phyloP scores from a whole-genome alignment of 2,888 invertebrate species.

The Chouioia cunea region DNA sequence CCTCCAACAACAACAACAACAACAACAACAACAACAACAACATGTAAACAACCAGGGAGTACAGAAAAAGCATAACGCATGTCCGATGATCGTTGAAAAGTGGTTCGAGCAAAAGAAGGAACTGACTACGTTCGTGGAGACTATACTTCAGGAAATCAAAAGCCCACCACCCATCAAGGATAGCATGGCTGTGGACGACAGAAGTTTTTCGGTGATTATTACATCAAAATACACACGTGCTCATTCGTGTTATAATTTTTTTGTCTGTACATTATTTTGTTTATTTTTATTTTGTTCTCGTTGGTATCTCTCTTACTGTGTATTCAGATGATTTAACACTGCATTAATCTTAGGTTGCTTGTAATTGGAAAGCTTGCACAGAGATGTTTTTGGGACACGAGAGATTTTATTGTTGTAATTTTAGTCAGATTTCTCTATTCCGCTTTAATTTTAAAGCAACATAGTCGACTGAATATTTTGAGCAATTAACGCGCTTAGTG shows the following conservation, averaged over 20 bases:
- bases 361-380: too few species aligned
- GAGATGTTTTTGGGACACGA: too few species aligned
- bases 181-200: constrained; percentile 74
- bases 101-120: constrained; percentile 74
- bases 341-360: constrained; percentile 5
- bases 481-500: too few species aligned
- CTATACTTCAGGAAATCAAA: constrained; percentile 77
- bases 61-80: constrained; percentile 68
- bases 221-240: constrained; percentile 38
- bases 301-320: too few species aligned
- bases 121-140: constrained; percentile 82
- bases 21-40: too few species aligned
- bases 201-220: constrained; percentile 75
- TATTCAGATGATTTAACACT: not conserved
- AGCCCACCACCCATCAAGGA: constrained; percentile 73
- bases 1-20: too few species aligned
- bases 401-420: too few species aligned
- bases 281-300: not conserved
- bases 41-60: constrained; percentile 50
- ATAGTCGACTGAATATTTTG: too few species aligned
- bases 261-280: not conserved
- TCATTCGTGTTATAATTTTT: not conserved
- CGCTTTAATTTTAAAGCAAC: too few species aligned
- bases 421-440: too few species aligned
- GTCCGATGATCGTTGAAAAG: constrained; percentile 54